Evolutionary conservation across 2,888 invertebrate genomes (phyloP).

Genomic region (Epinotia demarniana): DNA sequence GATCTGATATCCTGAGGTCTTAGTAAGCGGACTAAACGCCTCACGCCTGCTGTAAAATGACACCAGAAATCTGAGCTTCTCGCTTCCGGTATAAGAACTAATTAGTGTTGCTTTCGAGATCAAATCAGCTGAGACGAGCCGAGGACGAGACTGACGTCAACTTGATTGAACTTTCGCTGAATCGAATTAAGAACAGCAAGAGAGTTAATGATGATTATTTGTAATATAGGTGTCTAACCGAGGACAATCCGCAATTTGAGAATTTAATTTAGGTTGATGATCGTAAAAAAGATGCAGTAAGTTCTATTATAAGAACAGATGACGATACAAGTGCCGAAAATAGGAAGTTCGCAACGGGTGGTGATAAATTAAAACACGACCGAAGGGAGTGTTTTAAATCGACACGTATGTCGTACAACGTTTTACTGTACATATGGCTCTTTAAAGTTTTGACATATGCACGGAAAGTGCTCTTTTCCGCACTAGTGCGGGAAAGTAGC

Average conservation of each 20-base stretch:
- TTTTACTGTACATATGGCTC: too few species aligned
- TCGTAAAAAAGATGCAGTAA: background rate
- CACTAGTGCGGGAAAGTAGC: too few species aligned
- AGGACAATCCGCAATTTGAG: background rate
- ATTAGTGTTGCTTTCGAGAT: slow-evolving; percentile 37
- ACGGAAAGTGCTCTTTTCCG: too few species aligned
- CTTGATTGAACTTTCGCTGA: slow-evolving; percentile 32
- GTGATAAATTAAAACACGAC: too few species aligned
- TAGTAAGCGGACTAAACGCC: slow-evolving; percentile 28
- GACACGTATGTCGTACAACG: too few species aligned
- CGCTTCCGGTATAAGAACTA: slow-evolving; percentile 37
- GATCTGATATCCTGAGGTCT: slow-evolving; percentile 27
- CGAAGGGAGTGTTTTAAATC: too few species aligned
- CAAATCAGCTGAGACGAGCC: slow-evolving; percentile 30
- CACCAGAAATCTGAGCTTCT: slow-evolving; percentile 31
- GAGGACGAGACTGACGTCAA: slow-evolving; percentile 16
- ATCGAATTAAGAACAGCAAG: slow-evolving; percentile 15
- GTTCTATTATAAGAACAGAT: background rate
- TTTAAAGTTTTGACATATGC: too few species aligned
- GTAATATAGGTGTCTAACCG: background rate
- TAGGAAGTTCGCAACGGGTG: too few species aligned
- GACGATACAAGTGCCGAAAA: too few species aligned
- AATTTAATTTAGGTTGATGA: background rate
- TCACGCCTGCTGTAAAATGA: slow-evolving; percentile 24
- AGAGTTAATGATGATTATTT: background rate